Conservation (phyloP, 2,797 vertebrate species). For the Luscinia luscinia region DNA sequence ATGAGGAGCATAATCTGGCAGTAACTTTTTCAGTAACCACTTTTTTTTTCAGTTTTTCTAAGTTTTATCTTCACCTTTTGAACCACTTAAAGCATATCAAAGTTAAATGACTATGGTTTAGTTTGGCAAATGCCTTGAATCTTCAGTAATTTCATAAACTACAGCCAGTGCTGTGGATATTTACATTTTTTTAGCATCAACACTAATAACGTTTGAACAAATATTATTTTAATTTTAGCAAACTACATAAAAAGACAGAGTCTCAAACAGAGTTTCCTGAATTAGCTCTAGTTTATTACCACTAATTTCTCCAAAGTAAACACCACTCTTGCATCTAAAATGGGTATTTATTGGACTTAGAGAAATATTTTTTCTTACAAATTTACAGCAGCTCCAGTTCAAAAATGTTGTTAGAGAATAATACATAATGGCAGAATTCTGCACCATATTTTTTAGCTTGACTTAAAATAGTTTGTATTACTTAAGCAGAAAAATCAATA, state of each 20-base stretch:
- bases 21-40: not conserved
- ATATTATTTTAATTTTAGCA: not conserved
- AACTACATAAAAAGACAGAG: not conserved
- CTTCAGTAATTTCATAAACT: not conserved
- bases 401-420: not conserved
- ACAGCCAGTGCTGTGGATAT: not conserved
- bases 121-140: not conserved
- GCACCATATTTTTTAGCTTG: not conserved
- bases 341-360: not conserved
- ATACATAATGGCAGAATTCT: not conserved
- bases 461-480: not conserved
- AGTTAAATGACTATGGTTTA: not conserved
- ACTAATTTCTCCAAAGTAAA: not conserved
- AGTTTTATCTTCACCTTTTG: not conserved
- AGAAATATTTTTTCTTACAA: not conserved
- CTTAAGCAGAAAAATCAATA: conserved; percentile 18
- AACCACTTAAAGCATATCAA: not conserved
- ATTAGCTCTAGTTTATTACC: not conserved
- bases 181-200: not conserved
- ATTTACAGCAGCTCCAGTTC: not conserved
- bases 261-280: not conserved
- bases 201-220: not conserved
- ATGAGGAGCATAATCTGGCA: not conserved
- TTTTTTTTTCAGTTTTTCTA: not conserved
- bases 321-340: not conserved